phyloP scores from a whole-genome alignment of 1,140 invertebrate genomes.

The Bemisia tabaci region DNA sequence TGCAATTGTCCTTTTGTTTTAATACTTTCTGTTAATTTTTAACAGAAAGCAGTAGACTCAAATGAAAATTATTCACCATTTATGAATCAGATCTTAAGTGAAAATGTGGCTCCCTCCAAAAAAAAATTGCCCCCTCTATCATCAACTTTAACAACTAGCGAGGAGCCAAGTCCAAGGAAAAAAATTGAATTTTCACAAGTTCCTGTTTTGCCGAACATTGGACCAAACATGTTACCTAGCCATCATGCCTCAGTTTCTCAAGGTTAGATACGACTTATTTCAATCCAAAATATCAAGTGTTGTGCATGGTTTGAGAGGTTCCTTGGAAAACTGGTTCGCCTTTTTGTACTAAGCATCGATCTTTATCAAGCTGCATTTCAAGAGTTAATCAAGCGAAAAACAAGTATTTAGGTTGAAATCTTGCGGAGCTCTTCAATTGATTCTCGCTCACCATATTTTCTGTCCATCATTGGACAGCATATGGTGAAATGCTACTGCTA shows the following conservation, averaged over 20 bases:
- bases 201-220: constrained; percentile 13
- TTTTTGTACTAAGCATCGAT: no score
- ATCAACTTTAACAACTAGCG: constrained; percentile 1
- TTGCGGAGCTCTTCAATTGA: no score
- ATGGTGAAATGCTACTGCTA: no score
- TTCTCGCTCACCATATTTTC: no score
- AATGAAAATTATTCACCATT: not conserved
- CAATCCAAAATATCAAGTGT: no score
- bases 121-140: constrained; percentile 6
- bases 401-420: no score
- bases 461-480: no score
- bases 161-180: constrained; percentile 1
- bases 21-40: not conserved
- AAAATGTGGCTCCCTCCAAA: not conserved
- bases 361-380: no score
- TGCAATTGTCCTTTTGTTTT: not conserved
- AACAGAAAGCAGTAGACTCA: not conserved
- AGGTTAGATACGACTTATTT: not conserved
- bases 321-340: no score
- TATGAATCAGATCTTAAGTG: not conserved
- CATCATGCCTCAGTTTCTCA: constrained; percentile 10
- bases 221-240: constrained; percentile 10
- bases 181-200: constrained; percentile 13
- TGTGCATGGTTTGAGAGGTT: no score
- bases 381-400: no score